Evolutionary conservation across 2,888 invertebrate genomes (phyloP), one percentile per base, ranked within the genome.

Genomic region (Agrotis puta): DNA sequence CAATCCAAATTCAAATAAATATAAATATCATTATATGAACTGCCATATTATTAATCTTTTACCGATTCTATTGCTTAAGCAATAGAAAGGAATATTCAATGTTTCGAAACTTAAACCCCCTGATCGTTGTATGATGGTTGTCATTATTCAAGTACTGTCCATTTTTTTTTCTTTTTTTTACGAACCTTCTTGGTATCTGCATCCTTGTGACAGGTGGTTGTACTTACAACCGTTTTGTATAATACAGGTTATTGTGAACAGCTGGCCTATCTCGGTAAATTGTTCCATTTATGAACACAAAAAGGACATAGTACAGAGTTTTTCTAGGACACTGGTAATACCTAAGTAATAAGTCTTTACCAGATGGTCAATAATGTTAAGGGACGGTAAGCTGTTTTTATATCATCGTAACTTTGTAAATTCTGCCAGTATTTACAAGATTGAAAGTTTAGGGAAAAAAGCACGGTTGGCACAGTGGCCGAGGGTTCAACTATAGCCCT

Each of bases 201-300:
- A 50, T 58, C n/a, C n/a, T 13, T 47, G 20, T 43, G 57, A 58
- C 77, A 77, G 76, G 81, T 77, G 77, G 9, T 3, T 14, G 53
- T 16, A 18, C 11, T 27, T 65, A 16, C 39, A 56, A 59, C 27
- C 5, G 69, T 24, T 57, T 48, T 63, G 43, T 47, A 50, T 50
- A 50, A 24, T 77, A 57, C 56, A 39, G 51, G 71, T 70, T 65
- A 39, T 51, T 59, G 58, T 56, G 16, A 70, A 63, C 82, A 77
- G 59, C 82, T 78, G 70, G 7, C 3, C 9, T 64, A 77, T 66
- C 70, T 59, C 22, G 4, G 69, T 53, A 22, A 22, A 39, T 3
- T 48, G 33, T 61, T 56, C 51, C 71, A 54, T 81, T 53, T 56
- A 58, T 70, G 68, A 24, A 53, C 47, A 22, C n/a, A n/a, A 24